Percentiles rank a stretch among this genome's conserved stretches.
Conservation (phyloP, 2,797 vertebrate species). For the Fistularia commersonii region DNA sequence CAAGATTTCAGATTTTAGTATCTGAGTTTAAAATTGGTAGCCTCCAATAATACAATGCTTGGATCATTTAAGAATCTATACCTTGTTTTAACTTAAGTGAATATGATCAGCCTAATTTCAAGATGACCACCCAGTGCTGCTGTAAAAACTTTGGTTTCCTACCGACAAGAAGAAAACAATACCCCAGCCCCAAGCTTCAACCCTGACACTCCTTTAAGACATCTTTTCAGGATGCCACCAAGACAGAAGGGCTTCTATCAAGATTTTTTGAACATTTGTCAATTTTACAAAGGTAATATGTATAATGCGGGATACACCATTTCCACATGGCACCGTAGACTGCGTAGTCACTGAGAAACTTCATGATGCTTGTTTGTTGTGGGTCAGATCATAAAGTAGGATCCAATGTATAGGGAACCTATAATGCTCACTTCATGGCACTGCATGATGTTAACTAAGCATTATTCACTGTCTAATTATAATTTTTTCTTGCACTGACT, state of each 20-base stretch:
- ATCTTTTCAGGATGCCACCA: slow-evolving; percentile 32
- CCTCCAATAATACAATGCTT: slow-evolving; percentile 50
- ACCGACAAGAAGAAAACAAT: slow-evolving; percentile 5
- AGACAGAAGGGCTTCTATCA: slow-evolving; percentile 68
- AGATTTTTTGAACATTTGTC: slow-evolving; percentile 41
- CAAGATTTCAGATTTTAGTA: slow-evolving; percentile 9
- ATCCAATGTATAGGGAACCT: slow-evolving; percentile 1
- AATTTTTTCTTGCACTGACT: too few relatives aligned
- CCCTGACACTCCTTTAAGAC: slow-evolving; percentile 31
- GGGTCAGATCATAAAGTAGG: slow-evolving; percentile 6
- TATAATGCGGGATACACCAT: slow-evolving; percentile 19
- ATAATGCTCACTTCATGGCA: not conserved
- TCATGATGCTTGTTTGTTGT: slow-evolving; percentile 8
- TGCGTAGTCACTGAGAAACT: slow-evolving; percentile 11
- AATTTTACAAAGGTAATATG: slow-evolving; percentile 18
- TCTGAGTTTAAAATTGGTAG: slow-evolving; percentile 11
- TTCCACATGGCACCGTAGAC: slow-evolving; percentile 21
- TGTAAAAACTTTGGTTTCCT: slow-evolving; percentile 31
- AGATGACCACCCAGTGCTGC: slow-evolving; percentile 30
- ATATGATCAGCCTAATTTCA: slow-evolving; percentile 7
- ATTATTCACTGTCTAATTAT: too few relatives aligned
- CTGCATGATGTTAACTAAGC: not conserved
- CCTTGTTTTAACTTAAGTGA: slow-evolving; percentile 7
- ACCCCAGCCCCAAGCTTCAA: slow-evolving; percentile 24
- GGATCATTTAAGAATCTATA: slow-evolving; percentile 19